phyloP scores from a whole-genome alignment of 2,113 vertebrate species.

The Lucifuga dentata region DNA sequence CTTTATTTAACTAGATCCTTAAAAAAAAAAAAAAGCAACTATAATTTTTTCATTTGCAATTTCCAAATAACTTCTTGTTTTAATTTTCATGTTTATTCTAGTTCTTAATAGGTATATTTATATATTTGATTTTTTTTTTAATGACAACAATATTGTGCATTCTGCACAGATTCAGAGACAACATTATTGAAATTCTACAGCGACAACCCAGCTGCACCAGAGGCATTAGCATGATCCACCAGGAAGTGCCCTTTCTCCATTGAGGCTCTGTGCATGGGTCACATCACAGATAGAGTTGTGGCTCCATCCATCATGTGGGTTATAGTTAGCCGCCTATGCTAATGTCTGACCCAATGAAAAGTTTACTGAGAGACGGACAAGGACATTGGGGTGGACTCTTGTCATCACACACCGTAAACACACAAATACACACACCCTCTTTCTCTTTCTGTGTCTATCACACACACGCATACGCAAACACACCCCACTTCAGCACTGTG shows the following conservation, averaged over 20 bases:
- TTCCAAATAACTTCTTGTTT: too few relatives aligned
- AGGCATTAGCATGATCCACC: slow-evolving; percentile 80
- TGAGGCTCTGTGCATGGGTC: slow-evolving; percentile 78
- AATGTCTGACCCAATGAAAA: slow-evolving; percentile 82
- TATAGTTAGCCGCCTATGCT: slow-evolving; percentile 82
- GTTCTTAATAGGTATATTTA: neutral
- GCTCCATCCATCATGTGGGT: slow-evolving; percentile 83
- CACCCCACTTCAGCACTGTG: slow-evolving; percentile 58
- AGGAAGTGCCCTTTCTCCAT: slow-evolving; percentile 82
- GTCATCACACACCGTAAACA: slow-evolving; percentile 70
- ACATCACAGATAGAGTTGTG: slow-evolving; percentile 81
- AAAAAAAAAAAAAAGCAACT: too few relatives aligned
- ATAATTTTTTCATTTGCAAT: too few relatives aligned
- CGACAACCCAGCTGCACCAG: slow-evolving; percentile 60
- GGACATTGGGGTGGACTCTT: slow-evolving; percentile 81
- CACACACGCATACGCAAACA: slow-evolving; percentile 34
- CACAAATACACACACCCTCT: slow-evolving; percentile 29
- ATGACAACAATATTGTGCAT: slow-evolving; percentile 33
- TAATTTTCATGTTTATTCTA: neutral
- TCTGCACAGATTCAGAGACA: slow-evolving; percentile 48
- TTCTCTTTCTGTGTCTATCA: neutral
- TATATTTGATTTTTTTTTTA: neutral
- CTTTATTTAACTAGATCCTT: too few relatives aligned
- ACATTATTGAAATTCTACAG: slow-evolving; percentile 77
- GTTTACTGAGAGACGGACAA: slow-evolving; percentile 83